These are phyloP conservation scores for Orycteropus afer DNA, from an alignment of 2,113 vertebrate species.

Conservation along the genomic window DNA sequence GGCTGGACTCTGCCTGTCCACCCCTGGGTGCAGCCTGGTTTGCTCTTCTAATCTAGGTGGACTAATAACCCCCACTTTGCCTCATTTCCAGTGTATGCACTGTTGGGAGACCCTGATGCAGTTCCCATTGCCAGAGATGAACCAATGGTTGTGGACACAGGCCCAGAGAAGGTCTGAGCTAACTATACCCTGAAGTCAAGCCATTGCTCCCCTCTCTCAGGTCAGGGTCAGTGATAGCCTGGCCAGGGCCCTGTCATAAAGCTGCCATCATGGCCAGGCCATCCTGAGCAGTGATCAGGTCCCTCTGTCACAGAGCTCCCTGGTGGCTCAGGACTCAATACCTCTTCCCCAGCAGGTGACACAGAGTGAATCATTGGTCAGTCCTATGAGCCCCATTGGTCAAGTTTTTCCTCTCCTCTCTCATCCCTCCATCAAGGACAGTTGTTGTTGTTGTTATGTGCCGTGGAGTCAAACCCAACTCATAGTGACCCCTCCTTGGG, in stretches of 20 bases:
- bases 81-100: neutral
- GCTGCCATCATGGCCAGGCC: neutral
- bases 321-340: neutral
- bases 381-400: neutral
- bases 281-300: neutral
- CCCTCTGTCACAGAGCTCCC: neutral
- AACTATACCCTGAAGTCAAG: neutral
- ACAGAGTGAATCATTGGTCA: neutral
- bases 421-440: fast-evolving
- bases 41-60: neutral
- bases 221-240: neutral
- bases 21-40: neutral
- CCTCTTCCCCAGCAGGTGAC: neutral
- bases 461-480: too few species aligned
- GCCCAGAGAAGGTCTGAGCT: neutral
- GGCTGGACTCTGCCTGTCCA: neutral
- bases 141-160: neutral
- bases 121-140: neutral
- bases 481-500: too few species aligned
- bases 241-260: neutral
- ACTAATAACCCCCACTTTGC: neutral
- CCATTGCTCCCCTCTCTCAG: too few species aligned
- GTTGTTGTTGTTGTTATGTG: too few species aligned
- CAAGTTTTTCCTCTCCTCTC: neutral
- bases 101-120: neutral